Evolutionary conservation across 2,888 invertebrate species (phyloP).

Genomic region (Portevinia maculata): DNA sequence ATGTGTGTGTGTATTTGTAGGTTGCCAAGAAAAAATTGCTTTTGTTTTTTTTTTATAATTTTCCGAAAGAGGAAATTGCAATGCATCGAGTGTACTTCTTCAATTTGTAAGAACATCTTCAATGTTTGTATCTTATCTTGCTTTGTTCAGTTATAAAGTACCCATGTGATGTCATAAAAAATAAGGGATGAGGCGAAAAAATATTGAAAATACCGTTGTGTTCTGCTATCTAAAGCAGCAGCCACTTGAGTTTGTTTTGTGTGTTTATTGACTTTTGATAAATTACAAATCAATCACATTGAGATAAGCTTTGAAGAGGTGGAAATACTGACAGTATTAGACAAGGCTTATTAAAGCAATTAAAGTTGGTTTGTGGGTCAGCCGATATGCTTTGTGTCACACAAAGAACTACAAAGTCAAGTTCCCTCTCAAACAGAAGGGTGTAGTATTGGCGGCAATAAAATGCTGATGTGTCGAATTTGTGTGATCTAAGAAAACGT

Average conservation of each 20-base stretch:
- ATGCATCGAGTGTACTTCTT: constrained; percentile 38
- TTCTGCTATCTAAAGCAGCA: constrained; percentile 52
- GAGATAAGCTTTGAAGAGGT: constrained; percentile 53
- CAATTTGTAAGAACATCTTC: constrained; percentile 53
- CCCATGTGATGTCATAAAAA: constrained; percentile 30
- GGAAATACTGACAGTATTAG: constrained; percentile 15
- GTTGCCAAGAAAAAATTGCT: constrained; percentile 13
- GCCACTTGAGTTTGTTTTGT: constrained; percentile 58
- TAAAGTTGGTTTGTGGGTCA: no score
- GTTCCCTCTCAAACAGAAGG: no score
- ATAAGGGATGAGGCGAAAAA: neutral
- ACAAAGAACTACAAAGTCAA: no score
- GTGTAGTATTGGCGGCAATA: no score
- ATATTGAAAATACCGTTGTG: constrained; percentile 11
- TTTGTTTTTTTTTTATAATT: constrained; percentile 12
- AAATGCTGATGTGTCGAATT: no score
- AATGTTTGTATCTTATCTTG: constrained; percentile 54
- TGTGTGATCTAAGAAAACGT: no score
- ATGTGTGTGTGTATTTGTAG: constrained; percentile 21
- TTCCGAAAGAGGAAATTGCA: constrained; percentile 9
- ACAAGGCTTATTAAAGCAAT: no score
- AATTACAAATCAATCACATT: constrained; percentile 71
- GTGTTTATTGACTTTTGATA: constrained; percentile 66
- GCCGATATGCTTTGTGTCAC: no score
- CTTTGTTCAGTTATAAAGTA: constrained; percentile 23